phyloP scores from a whole-genome alignment of 2,888 invertebrate genomes.

The Trypoxylon attenuatum region DNA sequence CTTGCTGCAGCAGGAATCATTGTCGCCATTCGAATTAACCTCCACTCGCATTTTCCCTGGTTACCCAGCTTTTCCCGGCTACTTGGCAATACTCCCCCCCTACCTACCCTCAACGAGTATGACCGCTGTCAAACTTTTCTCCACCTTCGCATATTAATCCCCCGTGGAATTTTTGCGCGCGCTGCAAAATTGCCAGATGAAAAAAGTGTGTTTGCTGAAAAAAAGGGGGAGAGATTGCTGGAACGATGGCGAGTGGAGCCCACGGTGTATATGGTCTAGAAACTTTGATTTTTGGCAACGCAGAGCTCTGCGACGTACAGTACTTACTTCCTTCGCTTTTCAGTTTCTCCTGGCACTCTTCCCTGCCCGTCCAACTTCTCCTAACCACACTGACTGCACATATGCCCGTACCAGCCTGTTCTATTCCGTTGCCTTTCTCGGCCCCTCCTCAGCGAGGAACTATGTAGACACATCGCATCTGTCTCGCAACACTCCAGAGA shows the following conservation, averaged over 20 bases:
- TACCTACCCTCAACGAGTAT: no score
- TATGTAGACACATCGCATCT: constrained; percentile 36
- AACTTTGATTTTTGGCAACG: constrained; percentile 54
- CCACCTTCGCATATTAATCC: constrained; percentile 44
- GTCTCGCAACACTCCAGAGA: constrained; percentile 33
- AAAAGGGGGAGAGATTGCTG: no score
- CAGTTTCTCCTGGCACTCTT: constrained; percentile 48
- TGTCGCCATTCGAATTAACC: constrained; percentile 7
- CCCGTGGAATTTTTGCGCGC: constrained; percentile 3
- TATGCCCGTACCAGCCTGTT: no score
- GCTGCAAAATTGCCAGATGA: no score
- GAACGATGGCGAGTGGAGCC: neutral
- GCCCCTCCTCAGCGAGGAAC: constrained; percentile 29
- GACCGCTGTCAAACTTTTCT: constrained; percentile 9
- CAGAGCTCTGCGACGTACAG: constrained; percentile 12
- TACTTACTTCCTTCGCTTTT: constrained; percentile 49
- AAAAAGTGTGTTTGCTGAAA: no score
- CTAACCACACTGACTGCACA: constrained; percentile 20
- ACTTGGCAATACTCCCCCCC: no score
- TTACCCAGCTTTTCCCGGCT: no score
- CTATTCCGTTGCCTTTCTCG: no score
- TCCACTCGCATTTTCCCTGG: no score
- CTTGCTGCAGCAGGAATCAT: neutral
- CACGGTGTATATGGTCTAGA: constrained; percentile 32
- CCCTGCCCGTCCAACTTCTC: constrained; percentile 48